Base-by-base conservation (phyloP, 2,888 invertebrate species). In the Noctua comes region DNA sequence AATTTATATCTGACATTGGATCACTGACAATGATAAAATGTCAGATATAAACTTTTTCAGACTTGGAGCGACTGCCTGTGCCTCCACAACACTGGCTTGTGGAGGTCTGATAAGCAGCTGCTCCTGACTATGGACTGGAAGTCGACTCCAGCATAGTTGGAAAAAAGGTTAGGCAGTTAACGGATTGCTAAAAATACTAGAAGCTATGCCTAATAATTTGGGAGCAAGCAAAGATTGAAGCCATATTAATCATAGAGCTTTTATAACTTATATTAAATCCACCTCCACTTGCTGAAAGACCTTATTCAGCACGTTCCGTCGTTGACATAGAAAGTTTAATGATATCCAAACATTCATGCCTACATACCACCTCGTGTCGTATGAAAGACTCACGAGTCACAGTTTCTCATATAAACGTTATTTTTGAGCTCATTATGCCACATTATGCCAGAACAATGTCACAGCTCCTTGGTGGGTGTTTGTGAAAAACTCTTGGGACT, bases 261-360 rank as follows among this genome's bases (percentile, higher is more conserved):
- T 43, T 62, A 1, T 72, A 46, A 76, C 43, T 68, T 46, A 27
- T 57, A 75, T 75, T 79, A 75, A 80, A 73, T 54, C 57, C n/a
- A 72, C 46, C 51, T 73, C 75, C 68, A 68, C 66, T n/a, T 85
- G 74, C 51, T 54, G 59, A 57, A 72, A 76, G 40, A 74, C 73
- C 8, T 66, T 69, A 69, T 69, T 79, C 68, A 76, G 73, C 65
- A 79, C 69, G 76, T 82, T 74, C 46, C 64, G 74, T 71, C 51
- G 73, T 85, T 87, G 77, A 74, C 86, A 81, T 72, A 69, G 57
- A 77, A 81, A 80, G 46, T 68, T 80, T 86, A 88, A 88, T 84
- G 85, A 80, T 76, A 88, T 86, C 71, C 79, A 84, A 86, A 86
- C 78, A 82, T 85, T 87, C 46, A 80, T 75, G 62, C 73, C 72